These are phyloP conservation scores for Raja brachyura DNA, from an alignment of 2,113 vertebrate species.

Conservation along the genomic window DNA sequence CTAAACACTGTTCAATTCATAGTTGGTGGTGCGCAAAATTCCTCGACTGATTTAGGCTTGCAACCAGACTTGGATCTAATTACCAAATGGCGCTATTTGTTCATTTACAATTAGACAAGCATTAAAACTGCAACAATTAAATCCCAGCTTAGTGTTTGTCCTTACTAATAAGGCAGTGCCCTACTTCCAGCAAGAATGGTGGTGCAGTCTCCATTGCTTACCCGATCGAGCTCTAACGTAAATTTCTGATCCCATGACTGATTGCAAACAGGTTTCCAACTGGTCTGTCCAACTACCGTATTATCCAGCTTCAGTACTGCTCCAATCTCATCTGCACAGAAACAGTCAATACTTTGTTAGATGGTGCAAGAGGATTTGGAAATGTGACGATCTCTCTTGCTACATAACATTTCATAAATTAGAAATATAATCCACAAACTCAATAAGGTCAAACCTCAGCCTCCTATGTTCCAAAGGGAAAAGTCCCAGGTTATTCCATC, in stretches of 20 bases:
- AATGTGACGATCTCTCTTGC: background rate
- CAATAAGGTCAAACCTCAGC: background rate
- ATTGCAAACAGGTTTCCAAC: constrained; percentile 93
- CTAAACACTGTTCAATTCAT: background rate
- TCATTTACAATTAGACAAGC: background rate
- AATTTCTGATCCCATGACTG: constrained; percentile 99
- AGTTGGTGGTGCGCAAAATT: background rate
- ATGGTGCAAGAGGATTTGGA: constrained; percentile 51
- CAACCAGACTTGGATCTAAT: constrained; percentile 2
- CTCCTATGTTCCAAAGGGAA: too few relatives aligned
- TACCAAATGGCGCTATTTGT: constrained; percentile 27
- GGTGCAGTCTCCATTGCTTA: constrained; percentile 53
- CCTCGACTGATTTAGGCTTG: background rate
- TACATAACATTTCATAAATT: background rate
- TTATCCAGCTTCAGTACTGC: constrained; percentile 98
- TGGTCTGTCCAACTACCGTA: constrained; percentile 93
- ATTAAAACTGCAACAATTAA: constrained; percentile 38
- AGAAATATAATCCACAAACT: background rate
- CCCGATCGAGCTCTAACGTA: constrained; percentile 97
- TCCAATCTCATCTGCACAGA: constrained; percentile 86
- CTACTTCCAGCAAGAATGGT: constrained; percentile 12
- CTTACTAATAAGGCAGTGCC: constrained; percentile 37
- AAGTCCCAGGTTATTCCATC: too few relatives aligned
- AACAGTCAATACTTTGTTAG: constrained; percentile 56
- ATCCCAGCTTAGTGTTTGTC: constrained; percentile 43